phyloP scores from a whole-genome alignment of 2,888 invertebrate genomes.

The Apotomis turbidana region DNA sequence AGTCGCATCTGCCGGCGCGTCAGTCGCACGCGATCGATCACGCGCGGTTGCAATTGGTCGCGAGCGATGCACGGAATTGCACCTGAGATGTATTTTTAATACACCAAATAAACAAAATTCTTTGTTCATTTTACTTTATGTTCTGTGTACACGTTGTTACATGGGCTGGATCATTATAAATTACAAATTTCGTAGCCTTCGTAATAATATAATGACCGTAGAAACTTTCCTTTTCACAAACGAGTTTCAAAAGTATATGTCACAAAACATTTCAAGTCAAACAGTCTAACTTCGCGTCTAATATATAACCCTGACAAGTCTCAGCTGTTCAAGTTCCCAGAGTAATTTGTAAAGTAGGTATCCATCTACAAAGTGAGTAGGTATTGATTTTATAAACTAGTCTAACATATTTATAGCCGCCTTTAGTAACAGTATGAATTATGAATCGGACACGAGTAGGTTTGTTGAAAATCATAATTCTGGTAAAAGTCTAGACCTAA shows the following conservation, averaged over 20 bases:
- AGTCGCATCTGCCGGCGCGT: too few relatives aligned
- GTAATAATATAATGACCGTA: background rate
- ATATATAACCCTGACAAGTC: conserved; percentile 31
- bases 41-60: too few relatives aligned
- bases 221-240: conserved; percentile 9
- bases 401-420: conserved; percentile 36
- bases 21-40: too few relatives aligned
- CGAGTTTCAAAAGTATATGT: conserved; percentile 2
- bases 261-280: conserved; percentile 30
- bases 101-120: too few relatives aligned
- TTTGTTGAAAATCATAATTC: background rate
- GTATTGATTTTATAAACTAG: conserved; percentile 41
- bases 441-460: background rate
- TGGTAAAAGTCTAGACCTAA: background rate
- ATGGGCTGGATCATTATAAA: background rate
- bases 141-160: too few relatives aligned
- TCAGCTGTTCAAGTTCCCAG: conserved; percentile 40
- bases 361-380: conserved; percentile 23
- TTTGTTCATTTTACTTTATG: too few relatives aligned
- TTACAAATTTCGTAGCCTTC: background rate
- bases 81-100: too few relatives aligned
- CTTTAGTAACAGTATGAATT: conserved; percentile 41
- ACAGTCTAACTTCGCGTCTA: conserved; percentile 21
- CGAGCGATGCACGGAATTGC: too few relatives aligned
- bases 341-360: conserved; percentile 35